Percentiles rank a stretch among this genome's conserved stretches.
Evolutionary conservation across 2,797 vertebrate genomes (phyloP).

Genomic region (Hypotaenidia philippensis): DNA sequence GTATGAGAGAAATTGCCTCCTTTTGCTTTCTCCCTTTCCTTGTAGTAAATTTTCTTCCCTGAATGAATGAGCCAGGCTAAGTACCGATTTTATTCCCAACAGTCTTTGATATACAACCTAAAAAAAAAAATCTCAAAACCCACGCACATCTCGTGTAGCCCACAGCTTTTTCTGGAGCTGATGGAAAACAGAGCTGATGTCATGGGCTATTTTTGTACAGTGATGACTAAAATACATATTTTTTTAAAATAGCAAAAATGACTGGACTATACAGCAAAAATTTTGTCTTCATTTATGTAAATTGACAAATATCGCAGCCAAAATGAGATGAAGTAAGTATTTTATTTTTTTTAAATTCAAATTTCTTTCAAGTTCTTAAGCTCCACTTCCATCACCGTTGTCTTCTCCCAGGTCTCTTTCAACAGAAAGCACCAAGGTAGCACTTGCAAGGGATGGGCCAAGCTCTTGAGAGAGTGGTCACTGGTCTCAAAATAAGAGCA

Average conservation of each 20-base stretch:
- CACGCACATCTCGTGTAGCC: not conserved
- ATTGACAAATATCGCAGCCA: not conserved
- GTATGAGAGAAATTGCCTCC: not conserved
- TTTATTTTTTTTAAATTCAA: not conserved
- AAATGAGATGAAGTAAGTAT: not conserved
- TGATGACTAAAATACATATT: not conserved
- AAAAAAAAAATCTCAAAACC: not conserved
- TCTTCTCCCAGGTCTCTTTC: not conserved
- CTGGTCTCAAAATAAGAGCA: not conserved
- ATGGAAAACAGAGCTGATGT: slow-evolving; percentile 37
- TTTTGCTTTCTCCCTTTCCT: not conserved
- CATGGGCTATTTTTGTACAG: slow-evolving; percentile 9
- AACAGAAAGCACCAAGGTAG: not conserved
- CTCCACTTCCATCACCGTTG: not conserved
- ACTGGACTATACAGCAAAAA: too few species aligned
- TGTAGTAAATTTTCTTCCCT: not conserved
- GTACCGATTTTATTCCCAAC: not conserved
- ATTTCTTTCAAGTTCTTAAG: not conserved
- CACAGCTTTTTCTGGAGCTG: slow-evolving; percentile 20
- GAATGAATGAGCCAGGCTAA: not conserved
- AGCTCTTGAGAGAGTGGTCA: not conserved
- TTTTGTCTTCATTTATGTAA: not conserved
- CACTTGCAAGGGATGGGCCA: not conserved
- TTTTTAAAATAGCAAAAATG: not conserved
- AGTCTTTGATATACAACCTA: not conserved